Conservation (phyloP, 2,888 invertebrate species). For the Pimpla rufipes region DNA sequence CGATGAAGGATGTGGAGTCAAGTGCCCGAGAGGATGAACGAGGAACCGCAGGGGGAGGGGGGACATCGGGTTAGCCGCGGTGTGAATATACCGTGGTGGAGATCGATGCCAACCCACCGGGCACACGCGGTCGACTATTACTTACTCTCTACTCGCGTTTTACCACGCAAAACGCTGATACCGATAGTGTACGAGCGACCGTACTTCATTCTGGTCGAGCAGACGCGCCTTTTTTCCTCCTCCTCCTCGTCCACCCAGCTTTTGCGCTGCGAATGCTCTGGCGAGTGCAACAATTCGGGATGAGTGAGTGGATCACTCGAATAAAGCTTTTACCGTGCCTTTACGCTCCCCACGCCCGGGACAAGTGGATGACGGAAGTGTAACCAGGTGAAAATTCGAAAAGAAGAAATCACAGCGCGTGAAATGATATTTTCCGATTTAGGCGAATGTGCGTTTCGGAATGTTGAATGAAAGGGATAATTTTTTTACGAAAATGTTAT, state of each 20-base stretch:
- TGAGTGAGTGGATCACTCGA: conserved; percentile 41
- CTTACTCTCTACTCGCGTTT: conserved; percentile 16
- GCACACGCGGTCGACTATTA: conserved; percentile 26
- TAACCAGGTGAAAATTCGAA: no score
- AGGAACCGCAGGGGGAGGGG: background rate
- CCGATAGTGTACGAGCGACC: conserved; percentile 20
- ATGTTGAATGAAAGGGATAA: no score
- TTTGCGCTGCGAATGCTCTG: conserved; percentile 15
- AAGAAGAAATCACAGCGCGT: no score
- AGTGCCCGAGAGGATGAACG: conserved; percentile 26
- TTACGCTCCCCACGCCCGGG: background rate
- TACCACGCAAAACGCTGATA: conserved; percentile 41
- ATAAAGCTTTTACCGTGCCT: conserved; percentile 5
- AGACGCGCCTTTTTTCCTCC: background rate
- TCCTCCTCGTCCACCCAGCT: background rate
- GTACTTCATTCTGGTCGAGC: conserved; percentile 35
- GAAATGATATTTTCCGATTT: no score
- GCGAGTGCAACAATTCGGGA: conserved; percentile 18
- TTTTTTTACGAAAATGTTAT: no score
- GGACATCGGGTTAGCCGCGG: background rate
- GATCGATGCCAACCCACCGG: conserved; percentile 36
- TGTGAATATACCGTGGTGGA: conserved; percentile 12
- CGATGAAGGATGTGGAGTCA: conserved; percentile 8
- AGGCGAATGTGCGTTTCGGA: no score
- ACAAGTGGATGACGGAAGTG: background rate